A percentile compares a stretch with the other conserved stretches of the same genome.
These are phyloP conservation scores for Halisarca cf. caerulea DNA, from an alignment of 37 sponge, comb jelly and placozoan species.

Conservation along the genomic window DNA sequence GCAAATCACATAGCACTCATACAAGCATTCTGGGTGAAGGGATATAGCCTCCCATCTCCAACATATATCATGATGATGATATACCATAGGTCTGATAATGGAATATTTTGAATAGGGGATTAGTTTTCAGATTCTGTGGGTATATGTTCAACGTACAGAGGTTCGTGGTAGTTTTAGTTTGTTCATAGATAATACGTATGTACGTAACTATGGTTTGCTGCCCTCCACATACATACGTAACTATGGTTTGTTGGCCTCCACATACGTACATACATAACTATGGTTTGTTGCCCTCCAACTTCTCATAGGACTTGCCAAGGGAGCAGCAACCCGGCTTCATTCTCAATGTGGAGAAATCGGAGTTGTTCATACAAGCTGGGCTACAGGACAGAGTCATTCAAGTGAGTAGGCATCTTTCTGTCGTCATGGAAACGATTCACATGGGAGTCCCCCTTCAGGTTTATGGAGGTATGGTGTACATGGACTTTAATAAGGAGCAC, in stretches of 20 bases:
- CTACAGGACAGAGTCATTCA: conserved; percentile 90
- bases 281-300: background rate
- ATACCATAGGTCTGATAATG: too few species aligned
- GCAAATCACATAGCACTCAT: too few species aligned
- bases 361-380: conserved; percentile 86
- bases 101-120: too few species aligned
- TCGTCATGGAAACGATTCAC: background rate
- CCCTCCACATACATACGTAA: too few species aligned
- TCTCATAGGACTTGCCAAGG: conserved; percentile 83
- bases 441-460: too few species aligned
- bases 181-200: too few species aligned
- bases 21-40: too few species aligned
- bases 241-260: background rate
- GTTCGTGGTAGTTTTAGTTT: too few species aligned
- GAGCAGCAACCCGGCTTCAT: conserved; percentile 75
- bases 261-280: background rate
- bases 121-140: too few species aligned
- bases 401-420: conserved; percentile 23
- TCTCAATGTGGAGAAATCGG: conserved; percentile 73
- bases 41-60: too few species aligned
- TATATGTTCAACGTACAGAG: too few species aligned
- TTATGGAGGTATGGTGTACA: conserved; percentile 86
- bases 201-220: background rate
- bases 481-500: conserved; percentile 71
- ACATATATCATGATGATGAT: too few species aligned